phyloP scores from a whole-genome alignment of 2,113 vertebrate genomes.

The Trematomus loennbergii region DNA sequence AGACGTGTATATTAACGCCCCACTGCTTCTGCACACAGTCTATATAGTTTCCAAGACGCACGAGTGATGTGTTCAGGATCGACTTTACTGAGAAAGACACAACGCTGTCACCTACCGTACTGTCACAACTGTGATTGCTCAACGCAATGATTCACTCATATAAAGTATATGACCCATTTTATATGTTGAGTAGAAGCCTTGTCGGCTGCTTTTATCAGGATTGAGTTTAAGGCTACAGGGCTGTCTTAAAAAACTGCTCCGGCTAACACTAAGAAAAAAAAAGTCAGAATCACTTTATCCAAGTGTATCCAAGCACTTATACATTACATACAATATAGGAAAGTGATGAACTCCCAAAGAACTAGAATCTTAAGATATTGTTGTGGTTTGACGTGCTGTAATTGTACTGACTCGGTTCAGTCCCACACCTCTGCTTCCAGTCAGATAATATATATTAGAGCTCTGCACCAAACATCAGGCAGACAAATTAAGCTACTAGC shows the following conservation, averaged over 20 bases:
- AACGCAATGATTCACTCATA: not conserved
- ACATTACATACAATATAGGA: too few relatives aligned
- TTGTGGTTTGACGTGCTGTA: too few relatives aligned
- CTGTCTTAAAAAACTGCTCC: not conserved
- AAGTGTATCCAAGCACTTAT: too few relatives aligned
- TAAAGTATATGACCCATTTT: conserved; percentile 16
- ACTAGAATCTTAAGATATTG: too few relatives aligned
- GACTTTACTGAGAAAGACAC: not conserved
- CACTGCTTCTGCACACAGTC: conserved; percentile 48
- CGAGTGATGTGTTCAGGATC: not conserved
- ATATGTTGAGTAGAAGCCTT: conserved; percentile 8
- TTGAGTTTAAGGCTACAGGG: conserved; percentile 3
- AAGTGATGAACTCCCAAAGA: too few relatives aligned
- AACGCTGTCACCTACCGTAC: not conserved
- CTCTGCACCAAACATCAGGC: not conserved
- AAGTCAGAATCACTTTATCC: not conserved
- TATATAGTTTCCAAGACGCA: conserved; percentile 16
- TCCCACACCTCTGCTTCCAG: not conserved
- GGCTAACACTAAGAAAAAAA: not conserved
- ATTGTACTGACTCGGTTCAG: too few relatives aligned
- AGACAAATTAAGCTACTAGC: not conserved
- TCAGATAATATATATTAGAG: not conserved
- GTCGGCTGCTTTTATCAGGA: not conserved
- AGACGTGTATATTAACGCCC: conserved; percentile 53
- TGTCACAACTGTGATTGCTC: conserved; percentile 2